Evolutionary conservation across 92 coral and sea anemone species (phyloP).

Genomic region (Phenganax stokvisi): DNA sequence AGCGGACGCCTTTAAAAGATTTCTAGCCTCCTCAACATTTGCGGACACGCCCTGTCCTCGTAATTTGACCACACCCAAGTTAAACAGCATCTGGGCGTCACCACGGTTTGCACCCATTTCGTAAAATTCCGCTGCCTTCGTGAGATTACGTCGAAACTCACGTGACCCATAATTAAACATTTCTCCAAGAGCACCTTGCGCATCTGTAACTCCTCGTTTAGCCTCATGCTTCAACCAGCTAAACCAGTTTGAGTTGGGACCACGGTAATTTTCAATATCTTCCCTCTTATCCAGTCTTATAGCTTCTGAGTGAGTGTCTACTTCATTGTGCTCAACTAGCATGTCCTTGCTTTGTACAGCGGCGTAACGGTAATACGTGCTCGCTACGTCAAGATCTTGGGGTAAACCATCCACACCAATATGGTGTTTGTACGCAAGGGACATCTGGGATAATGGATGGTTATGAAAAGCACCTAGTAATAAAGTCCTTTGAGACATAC

Average conservation of each 20-base stretch:
- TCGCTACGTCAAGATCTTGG: conserved; percentile 64
- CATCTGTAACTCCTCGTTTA: conserved; percentile 70
- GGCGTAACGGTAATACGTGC: conserved; percentile 83
- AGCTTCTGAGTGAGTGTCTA: conserved; percentile 90
- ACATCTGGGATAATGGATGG: conserved; percentile 84
- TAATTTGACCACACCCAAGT: conserved; percentile 76
- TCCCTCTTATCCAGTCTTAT: conserved; percentile 90
- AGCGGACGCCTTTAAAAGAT: conserved; percentile 67
- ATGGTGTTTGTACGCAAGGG: conserved; percentile 72
- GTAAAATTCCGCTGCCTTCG: conserved; percentile 77
- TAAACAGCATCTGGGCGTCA: conserved; percentile 73
- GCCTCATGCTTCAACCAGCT: conserved; percentile 95
- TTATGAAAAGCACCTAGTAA: conserved; percentile 62
- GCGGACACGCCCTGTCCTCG: conserved; percentile 83
- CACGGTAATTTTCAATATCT: conserved; percentile 80
- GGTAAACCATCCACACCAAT: conserved; percentile 73
- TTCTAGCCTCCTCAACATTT: conserved; percentile 72
- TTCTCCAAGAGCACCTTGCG: conserved; percentile 79
- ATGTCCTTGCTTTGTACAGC: conserved; percentile 60
- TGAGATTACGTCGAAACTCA: conserved; percentile 75
- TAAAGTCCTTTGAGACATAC: conserved; percentile 3
- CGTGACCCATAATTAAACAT: conserved; percentile 85
- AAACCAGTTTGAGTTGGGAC: conserved; percentile 72
- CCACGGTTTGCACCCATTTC: conserved; percentile 92
- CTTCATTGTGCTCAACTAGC: conserved; percentile 74